Evolutionary conservation across 1,140 invertebrate species (phyloP), one percentile per base, ranked within the genome.

Genomic region (Hylaeus anthracinus): DNA sequence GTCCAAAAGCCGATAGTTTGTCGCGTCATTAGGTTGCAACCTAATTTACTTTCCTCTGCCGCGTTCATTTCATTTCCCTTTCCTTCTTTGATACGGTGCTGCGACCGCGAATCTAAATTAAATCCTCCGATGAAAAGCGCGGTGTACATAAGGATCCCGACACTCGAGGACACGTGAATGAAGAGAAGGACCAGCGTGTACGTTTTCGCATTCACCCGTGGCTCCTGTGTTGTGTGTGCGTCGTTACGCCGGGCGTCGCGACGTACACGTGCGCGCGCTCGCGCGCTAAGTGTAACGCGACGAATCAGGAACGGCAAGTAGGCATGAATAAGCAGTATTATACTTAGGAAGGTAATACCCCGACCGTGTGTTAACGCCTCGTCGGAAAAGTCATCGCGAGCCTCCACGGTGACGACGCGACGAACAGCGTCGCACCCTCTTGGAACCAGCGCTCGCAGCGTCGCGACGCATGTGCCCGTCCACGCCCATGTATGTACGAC

Each of bases 41-140:
- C 64, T 76, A 81, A 81, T 81, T 81, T 75, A 76, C 72, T 76
- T 63, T 76, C 26, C 3, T 48, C 60, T 6, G 1, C 45, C 43
- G 41, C 26, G 41, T 67, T 81, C 72, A 45, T 76, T 69, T 76
- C 65, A 55, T 69, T 80, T 75, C 41, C 43, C 48, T 69, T 45
- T 60, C 56, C 10, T 37, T 37, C 51, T 51, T 15, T 51, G 48
- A 2, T 41, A 5, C 5, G 10, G 8, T 6, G 37, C 45, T 48
- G 45, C 8, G 45, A 8, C 45, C 45, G 12, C 79, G 64, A 45
- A 77, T 76, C 74, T 56, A 65, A 83, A 55, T 80, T 81, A 84
- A 85, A 84, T 66, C 83, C 82, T 71, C 69, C 37, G n/a, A 8
- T 61, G 65, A 79, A 72, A 79, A 69, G 82, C 37, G 48, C 60